Percentiles rank a stretch among this genome's conserved stretches.
phyloP scores from a whole-genome alignment of 1,140 invertebrate genomes.

The Thaumetopoea pityocampa region DNA sequence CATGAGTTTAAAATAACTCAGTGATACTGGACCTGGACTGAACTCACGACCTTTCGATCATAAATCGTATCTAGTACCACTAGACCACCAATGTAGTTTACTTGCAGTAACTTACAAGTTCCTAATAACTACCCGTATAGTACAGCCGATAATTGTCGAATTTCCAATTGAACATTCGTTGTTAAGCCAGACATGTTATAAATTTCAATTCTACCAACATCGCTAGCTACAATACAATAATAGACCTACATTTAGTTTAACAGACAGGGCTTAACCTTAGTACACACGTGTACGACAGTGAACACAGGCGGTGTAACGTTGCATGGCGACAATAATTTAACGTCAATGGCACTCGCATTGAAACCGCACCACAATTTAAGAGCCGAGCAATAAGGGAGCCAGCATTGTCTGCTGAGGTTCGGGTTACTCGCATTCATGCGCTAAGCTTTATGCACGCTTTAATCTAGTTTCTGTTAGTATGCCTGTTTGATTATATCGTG shows the following conservation, averaged over 20 bases:
- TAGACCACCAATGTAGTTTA: too few species aligned
- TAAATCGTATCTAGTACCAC: too few species aligned
- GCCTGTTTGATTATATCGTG: conserved; percentile 17
- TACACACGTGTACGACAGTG: conserved; percentile 48
- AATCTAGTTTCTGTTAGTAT: conserved; percentile 43
- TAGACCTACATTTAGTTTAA: conserved; percentile 35
- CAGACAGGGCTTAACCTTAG: conserved; percentile 45
- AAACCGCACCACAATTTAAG: conserved; percentile 71
- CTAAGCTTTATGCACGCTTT: conserved; percentile 44
- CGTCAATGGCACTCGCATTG: conserved; percentile 67
- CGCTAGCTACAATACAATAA: conserved; percentile 27
- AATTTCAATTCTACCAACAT: too few species aligned
- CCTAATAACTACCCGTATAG: too few species aligned
- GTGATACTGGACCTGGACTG: too few species aligned
- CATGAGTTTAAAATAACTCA: too few species aligned
- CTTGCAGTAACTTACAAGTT: too few species aligned
- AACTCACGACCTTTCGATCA: too few species aligned
- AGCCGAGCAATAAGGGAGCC: conserved; percentile 66
- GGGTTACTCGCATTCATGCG: conserved; percentile 55
- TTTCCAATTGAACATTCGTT: too few species aligned
- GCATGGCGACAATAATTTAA: conserved; percentile 67
- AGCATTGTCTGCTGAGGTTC: conserved; percentile 60
- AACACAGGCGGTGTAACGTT: conserved; percentile 52
- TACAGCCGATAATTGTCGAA: too few species aligned
- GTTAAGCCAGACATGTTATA: too few species aligned